These are phyloP conservation scores for Acanthosepion lycidas DNA, from an alignment of 2,888 invertebrate species.

Conservation along the genomic window DNA sequence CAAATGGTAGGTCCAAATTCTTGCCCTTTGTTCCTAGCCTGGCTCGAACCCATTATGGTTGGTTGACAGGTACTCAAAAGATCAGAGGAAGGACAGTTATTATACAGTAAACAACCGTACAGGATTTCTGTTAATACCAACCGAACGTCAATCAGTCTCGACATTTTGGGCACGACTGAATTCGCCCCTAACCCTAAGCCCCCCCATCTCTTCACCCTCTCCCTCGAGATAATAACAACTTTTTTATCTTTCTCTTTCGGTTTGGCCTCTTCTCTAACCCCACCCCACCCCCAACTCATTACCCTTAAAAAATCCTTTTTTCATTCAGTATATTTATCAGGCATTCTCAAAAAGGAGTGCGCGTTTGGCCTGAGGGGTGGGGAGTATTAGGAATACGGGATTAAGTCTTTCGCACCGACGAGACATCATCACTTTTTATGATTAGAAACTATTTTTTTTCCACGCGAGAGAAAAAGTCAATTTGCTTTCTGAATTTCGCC, in stretches of 20 bases:
- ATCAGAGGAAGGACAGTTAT: background rate
- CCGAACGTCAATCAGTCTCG: background rate
- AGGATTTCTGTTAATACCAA: background rate
- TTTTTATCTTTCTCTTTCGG: background rate
- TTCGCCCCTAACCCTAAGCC: background rate
- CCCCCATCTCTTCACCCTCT: background rate
- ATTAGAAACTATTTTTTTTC: too few species aligned
- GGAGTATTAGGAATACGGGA: too few species aligned
- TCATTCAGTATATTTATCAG: too few species aligned
- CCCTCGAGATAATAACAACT: background rate
- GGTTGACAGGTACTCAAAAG: background rate
- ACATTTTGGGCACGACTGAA: background rate
- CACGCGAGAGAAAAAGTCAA: too few species aligned
- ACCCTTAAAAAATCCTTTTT: too few species aligned
- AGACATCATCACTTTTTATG: too few species aligned
- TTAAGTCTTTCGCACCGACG: too few species aligned
- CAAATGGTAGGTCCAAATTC: background rate
- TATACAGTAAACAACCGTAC: background rate
- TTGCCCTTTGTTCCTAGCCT: background rate
- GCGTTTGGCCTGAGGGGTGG: too few species aligned
- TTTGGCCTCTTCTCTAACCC: background rate
- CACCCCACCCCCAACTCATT: too few species aligned
- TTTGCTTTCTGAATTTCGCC: too few species aligned
- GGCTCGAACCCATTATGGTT: constrained; percentile 2
- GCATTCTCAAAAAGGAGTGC: too few species aligned